Conservation (phyloP, 2,113 vertebrate genomes). For the Oncorhynchus keta region DNA sequence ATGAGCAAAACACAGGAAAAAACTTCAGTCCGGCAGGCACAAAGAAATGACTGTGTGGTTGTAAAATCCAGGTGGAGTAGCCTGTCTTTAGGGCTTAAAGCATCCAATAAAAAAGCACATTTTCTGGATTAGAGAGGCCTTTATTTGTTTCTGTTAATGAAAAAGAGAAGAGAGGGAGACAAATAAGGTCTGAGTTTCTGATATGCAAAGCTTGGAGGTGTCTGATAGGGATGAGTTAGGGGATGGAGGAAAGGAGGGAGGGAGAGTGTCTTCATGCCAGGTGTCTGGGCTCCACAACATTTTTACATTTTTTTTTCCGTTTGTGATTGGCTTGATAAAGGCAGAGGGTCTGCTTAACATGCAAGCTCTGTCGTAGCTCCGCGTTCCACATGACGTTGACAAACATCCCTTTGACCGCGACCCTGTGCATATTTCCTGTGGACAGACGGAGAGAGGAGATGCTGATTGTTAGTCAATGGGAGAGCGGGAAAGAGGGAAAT, state of each 20-base stretch:
- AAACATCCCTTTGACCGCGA: conserved; percentile 74
- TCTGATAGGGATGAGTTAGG: conserved; percentile 50
- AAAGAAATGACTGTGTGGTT: conserved; percentile 27
- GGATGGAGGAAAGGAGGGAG: conserved; percentile 39
- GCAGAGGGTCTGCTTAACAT: conserved; percentile 64
- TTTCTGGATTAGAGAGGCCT: conserved; percentile 64
- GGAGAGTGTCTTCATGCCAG: conserved; percentile 60
- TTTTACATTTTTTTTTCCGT: conserved; percentile 58
- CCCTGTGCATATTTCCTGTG: conserved; percentile 54
- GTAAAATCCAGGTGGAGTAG: conserved; percentile 30
- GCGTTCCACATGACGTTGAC: conserved; percentile 71
- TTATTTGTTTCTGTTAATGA: conserved; percentile 71
- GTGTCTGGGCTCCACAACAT: conserved; percentile 57
- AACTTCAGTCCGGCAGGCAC: conserved; percentile 11
- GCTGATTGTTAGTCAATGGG: conserved; percentile 10
- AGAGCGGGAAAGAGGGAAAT: conserved; percentile 22
- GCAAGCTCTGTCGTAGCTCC: conserved; percentile 54
- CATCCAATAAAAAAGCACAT: conserved; percentile 64
- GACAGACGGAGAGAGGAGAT: conserved; percentile 34
- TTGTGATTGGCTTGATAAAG: conserved; percentile 61
- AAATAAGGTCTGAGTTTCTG: conserved; percentile 58
- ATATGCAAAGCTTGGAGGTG: conserved; percentile 61
- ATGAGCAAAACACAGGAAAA: conserved; percentile 13
- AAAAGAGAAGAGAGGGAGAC: conserved; percentile 57
- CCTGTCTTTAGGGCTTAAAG: conserved; percentile 53